Percentiles rank a stretch among this genome's conserved stretches.
These are phyloP conservation scores for Hafferia zeledoni DNA, from an alignment of 2,797 vertebrate species.

Conservation along the genomic window DNA sequence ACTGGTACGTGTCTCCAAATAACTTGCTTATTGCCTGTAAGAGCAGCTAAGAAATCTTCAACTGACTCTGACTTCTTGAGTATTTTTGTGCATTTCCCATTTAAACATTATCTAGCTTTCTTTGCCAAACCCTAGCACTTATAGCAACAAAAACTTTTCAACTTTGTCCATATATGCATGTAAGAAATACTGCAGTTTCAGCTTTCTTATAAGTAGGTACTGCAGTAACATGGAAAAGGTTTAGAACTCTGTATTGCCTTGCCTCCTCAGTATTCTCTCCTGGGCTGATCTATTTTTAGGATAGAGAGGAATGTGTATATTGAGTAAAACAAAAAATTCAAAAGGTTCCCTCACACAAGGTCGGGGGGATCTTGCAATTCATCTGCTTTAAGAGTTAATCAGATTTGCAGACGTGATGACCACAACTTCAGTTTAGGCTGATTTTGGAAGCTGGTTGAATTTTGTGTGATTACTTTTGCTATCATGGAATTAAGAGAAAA, in stretches of 20 bases:
- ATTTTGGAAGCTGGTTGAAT: neutral
- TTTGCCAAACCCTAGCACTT: neutral
- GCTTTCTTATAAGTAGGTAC: neutral
- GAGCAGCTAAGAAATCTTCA: neutral
- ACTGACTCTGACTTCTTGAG: neutral
- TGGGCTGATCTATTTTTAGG: neutral
- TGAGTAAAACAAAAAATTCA: neutral
- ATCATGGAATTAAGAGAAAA: neutral
- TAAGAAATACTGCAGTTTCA: neutral
- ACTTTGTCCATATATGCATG: neutral
- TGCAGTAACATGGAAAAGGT: neutral
- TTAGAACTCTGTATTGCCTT: neutral
- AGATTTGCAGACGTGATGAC: neutral
- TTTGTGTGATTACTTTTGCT: neutral
- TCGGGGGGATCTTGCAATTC: neutral
- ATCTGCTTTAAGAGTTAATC: neutral
- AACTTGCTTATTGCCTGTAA: neutral
- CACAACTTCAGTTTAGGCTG: neutral
- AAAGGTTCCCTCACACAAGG: neutral
- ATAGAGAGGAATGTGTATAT: neutral
- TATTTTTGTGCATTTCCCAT: neutral
- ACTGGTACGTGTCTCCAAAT: neutral
- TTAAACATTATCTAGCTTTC: neutral
- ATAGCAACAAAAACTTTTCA: neutral
- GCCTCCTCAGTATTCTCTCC: neutral